A percentile compares a stretch with the other conserved stretches of the same genome.
These are phyloP conservation scores for Montipora foliosa DNA, from an alignment of 64 coral and sea anemone genomes.

Conservation along the genomic window DNA sequence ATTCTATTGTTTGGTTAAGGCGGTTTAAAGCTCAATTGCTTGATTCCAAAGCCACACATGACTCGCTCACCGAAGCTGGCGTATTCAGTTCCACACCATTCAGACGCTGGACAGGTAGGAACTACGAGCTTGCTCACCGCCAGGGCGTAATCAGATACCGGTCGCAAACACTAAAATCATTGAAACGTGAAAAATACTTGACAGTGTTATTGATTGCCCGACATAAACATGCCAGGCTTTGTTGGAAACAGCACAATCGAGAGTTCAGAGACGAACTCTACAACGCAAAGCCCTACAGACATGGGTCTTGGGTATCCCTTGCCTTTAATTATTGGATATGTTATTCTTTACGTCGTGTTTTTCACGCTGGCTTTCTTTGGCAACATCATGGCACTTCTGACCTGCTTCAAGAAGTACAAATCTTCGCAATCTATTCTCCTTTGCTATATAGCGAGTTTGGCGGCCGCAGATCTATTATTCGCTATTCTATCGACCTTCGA, in stretches of 20 bases:
- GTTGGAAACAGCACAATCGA: not conserved
- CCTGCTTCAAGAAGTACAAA: slow-evolving; percentile 89
- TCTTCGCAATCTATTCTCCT: slow-evolving; percentile 81
- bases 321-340: slow-evolving; percentile 29
- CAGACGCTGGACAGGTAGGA: not conserved
- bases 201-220: not conserved
- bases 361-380: slow-evolving; percentile 73
- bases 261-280: too few species aligned
- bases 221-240: not conserved
- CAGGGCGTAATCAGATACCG: not conserved
- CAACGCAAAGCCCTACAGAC: not conserved
- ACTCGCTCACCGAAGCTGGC: too few species aligned
- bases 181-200: not conserved
- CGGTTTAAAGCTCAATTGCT: too few species aligned
- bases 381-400: slow-evolving; percentile 83
- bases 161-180: not conserved
- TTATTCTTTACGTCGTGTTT: slow-evolving; percentile 49
- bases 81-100: not conserved
- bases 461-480: slow-evolving; percentile 81
- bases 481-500: slow-evolving; percentile 77
- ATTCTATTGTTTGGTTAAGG: too few species aligned
- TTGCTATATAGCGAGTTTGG: slow-evolving; percentile 84
- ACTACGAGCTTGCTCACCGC: not conserved
- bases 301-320: slow-evolving; percentile 5
- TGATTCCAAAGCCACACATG: too few species aligned